Evolutionary conservation across 2,888 invertebrate species (phyloP).

Genomic region (Ennomos erosarius): DNA sequence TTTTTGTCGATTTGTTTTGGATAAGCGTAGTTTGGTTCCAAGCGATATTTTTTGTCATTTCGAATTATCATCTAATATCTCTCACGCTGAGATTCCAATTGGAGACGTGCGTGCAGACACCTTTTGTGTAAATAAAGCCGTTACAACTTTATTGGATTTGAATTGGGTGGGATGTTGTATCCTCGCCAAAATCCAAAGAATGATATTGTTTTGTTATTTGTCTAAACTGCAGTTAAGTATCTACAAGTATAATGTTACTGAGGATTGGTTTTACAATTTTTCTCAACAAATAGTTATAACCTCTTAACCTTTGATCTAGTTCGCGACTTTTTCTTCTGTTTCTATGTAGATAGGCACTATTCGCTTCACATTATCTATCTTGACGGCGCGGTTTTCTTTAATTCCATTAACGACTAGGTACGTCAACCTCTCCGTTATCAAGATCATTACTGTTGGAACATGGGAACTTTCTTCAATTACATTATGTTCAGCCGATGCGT

Average conservation of each 20-base stretch:
- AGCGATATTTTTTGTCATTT: conserved; percentile 38
- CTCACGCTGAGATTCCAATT: conserved; percentile 63
- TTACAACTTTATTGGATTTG: conserved; percentile 21
- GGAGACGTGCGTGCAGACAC: conserved; percentile 57
- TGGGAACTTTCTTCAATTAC: conserved; percentile 53
- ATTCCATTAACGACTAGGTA: conserved; percentile 14
- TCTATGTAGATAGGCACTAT: neutral
- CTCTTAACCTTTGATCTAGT: too few relatives aligned
- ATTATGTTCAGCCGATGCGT: conserved; percentile 39
- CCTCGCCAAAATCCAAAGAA: neutral
- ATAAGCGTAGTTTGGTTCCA: conserved; percentile 26
- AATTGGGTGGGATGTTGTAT: conserved; percentile 6
- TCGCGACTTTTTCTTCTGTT: too few relatives aligned
- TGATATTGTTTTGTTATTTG: too few relatives aligned
- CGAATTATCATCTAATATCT: conserved; percentile 48
- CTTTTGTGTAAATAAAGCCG: conserved; percentile 34
- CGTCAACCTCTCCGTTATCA: conserved; percentile 20
- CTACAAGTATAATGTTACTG: too few relatives aligned
- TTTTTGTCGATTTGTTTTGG: conserved; percentile 33
- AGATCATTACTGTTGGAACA: conserved; percentile 38
- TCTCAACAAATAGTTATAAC: too few relatives aligned
- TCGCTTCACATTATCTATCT: conserved; percentile 1
- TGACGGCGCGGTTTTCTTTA: conserved; percentile 7
- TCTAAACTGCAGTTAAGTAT: too few relatives aligned
- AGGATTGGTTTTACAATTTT: too few relatives aligned